phyloP scores from a whole-genome alignment of 2,888 invertebrate species.

The Tubiluchus corallicola region DNA sequence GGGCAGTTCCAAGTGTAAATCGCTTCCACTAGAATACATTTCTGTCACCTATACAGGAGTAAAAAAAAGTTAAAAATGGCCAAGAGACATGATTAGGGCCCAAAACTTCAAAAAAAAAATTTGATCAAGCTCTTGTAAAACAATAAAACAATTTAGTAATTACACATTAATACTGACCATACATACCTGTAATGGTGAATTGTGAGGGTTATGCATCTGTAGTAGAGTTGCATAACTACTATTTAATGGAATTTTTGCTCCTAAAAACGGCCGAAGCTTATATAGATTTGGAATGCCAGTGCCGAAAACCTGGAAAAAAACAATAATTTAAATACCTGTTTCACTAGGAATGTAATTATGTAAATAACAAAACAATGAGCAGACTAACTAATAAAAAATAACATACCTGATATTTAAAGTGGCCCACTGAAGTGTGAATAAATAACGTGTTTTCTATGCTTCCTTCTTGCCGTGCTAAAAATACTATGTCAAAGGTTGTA shows the following conservation, averaged over 20 bases:
- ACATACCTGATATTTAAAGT: conserved; percentile 60
- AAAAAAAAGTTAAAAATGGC: conserved; percentile 6
- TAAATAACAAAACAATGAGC: conserved; percentile 2
- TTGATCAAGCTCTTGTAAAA: background rate
- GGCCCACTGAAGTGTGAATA: conserved; percentile 84
- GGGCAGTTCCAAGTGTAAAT: conserved; percentile 71
- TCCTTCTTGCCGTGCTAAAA: conserved; percentile 77
- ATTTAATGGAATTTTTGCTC: conserved; percentile 75
- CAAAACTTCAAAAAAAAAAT: background rate
- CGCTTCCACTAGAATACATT: conserved; percentile 54
- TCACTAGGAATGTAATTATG: conserved; percentile 38
- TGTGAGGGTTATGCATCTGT: conserved; percentile 83
- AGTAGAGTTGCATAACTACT: conserved; percentile 72
- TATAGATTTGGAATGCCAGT: conserved; percentile 75
- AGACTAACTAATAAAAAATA: conserved; percentile 4
- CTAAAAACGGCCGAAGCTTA: conserved; percentile 70
- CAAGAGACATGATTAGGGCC: conserved; percentile 29
- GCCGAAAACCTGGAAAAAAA: conserved; percentile 28
- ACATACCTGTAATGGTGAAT: conserved; percentile 57
- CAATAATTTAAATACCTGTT: conserved; percentile 33
- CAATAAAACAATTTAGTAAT: background rate
- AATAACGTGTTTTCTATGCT: conserved; percentile 65
- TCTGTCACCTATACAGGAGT: conserved; percentile 30
- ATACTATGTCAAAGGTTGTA: conserved; percentile 87
- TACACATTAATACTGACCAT: conserved; percentile 8